phyloP scores from a whole-genome alignment of 2,888 invertebrate species.

The Crioceris asparagi region DNA sequence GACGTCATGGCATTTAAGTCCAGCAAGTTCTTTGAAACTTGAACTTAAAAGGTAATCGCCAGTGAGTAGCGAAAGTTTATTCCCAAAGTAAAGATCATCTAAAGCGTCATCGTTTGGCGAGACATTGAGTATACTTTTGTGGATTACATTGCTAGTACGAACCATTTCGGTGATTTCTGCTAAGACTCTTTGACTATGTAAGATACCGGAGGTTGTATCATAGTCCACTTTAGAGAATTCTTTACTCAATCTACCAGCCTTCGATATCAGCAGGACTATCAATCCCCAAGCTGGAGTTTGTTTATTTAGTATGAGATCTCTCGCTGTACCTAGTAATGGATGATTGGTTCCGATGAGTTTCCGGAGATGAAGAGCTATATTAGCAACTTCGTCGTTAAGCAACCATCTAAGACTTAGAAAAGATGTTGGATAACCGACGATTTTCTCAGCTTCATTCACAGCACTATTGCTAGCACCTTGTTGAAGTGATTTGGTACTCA shows the following conservation, averaged over 20 bases:
- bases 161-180: conserved; percentile 96
- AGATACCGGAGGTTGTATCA: conserved; percentile 59
- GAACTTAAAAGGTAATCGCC: conserved; percentile 85
- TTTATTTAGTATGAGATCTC: conserved; percentile 42
- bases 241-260: conserved; percentile 73
- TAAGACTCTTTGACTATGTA: conserved; percentile 75
- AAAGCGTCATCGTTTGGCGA: conserved; percentile 42
- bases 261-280: conserved; percentile 79
- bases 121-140: conserved; percentile 69
- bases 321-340: conserved; percentile 80
- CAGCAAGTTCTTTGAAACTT: conserved; percentile 76
- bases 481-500: too few species aligned
- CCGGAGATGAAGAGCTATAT: conserved; percentile 79
- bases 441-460: conserved; percentile 86
- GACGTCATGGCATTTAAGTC: conserved; percentile 63
- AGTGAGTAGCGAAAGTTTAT: conserved; percentile 84
- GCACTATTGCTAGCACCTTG: conserved; percentile 18
- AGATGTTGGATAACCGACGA: conserved; percentile 92
- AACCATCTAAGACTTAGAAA: conserved; percentile 85
- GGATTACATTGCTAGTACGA: conserved; percentile 79
- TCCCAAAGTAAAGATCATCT: conserved; percentile 80
- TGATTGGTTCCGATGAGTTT: conserved; percentile 90
- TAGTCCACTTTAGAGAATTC: conserved; percentile 69
- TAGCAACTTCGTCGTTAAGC: conserved; percentile 90
- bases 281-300: conserved; percentile 88